These are phyloP conservation scores for Dicrostonyx torquatus DNA, from an alignment of 2,797 vertebrate genomes.

Conservation along the genomic window DNA sequence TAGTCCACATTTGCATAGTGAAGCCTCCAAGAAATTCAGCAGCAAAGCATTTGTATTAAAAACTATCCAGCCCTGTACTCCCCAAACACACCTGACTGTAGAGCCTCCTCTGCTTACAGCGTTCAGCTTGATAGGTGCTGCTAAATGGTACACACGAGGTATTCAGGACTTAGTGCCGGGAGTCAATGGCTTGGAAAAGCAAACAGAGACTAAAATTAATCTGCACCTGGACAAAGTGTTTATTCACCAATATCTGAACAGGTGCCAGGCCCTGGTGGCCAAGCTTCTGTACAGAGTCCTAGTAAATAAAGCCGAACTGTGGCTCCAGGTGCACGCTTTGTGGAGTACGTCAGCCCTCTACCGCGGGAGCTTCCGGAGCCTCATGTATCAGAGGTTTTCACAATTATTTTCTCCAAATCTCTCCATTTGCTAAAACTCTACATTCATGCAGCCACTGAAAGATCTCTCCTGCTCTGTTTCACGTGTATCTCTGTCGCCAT, in stretches of 20 bases:
- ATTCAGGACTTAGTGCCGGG: background rate
- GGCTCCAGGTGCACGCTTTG: background rate
- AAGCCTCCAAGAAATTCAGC: background rate
- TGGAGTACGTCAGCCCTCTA: background rate
- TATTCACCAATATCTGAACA: conserved; percentile 44
- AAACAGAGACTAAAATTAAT: conserved; percentile 40
- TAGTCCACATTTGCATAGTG: background rate
- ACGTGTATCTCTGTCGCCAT: background rate
- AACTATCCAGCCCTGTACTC: background rate
- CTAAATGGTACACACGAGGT: background rate
- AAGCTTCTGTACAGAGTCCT: background rate
- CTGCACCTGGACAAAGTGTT: conserved; percentile 4
- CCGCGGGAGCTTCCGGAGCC: background rate
- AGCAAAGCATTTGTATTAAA: conserved; percentile 7
- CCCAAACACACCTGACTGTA: background rate
- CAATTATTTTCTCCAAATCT: conserved; percentile 17
- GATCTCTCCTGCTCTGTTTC: background rate
- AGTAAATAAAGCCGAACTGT: conserved; percentile 45
- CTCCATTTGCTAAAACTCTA: background rate
- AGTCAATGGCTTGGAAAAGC: conserved; percentile 41
- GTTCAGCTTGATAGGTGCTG: background rate
- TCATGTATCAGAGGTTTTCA: background rate
- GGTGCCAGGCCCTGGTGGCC: background rate
- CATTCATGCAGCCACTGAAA: background rate
- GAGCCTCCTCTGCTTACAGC: background rate